Evolutionary conservation across 1,140 invertebrate genomes (phyloP).

Genomic region (Hesperophylax magnus): DNA sequence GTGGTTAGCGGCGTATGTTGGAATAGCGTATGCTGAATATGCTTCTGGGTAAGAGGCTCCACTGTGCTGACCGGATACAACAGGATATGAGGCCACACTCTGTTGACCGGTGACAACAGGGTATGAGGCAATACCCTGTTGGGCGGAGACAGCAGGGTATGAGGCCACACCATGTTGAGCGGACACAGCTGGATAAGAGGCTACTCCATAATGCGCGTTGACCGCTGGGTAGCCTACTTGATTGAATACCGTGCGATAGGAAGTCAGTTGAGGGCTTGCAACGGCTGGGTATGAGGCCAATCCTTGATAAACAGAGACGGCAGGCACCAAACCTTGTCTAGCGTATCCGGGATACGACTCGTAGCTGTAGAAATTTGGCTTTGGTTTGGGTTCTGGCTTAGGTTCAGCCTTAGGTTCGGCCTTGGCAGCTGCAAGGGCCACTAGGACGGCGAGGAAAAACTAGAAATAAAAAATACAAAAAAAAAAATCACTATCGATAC

Average conservation of each 20-base stretch:
- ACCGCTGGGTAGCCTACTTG: conserved; percentile 56
- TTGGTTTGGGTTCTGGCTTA: conserved; percentile 65
- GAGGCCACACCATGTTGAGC: conserved; percentile 18
- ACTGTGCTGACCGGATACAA: neutral
- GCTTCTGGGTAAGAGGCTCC: conserved; percentile 3
- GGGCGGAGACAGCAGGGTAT: no score
- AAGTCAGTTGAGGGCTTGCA: no score
- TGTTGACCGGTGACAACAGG: neutral
- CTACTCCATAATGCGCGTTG: conserved; percentile 60
- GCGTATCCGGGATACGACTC: no score
- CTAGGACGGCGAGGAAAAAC: conserved; percentile 67
- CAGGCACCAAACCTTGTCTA: conserved; percentile 63
- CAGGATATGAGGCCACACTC: conserved; percentile 5
- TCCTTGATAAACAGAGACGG: conserved; percentile 63
- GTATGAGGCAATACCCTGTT: conserved; percentile 13
- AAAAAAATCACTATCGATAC: neutral
- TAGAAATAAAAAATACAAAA: neutral
- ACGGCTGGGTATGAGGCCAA: no score
- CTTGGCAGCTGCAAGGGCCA: conserved; percentile 65
- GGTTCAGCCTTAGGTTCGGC: conserved; percentile 58
- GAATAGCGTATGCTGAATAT: neutral
- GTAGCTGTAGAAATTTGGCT: no score
- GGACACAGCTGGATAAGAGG: conserved; percentile 59
- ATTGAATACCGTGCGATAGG: no score
- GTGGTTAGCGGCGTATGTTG: conserved; percentile 37